Evolutionary conservation across 2,797 vertebrate genomes (phyloP).

Genomic region (Tarsius wallacei): DNA sequence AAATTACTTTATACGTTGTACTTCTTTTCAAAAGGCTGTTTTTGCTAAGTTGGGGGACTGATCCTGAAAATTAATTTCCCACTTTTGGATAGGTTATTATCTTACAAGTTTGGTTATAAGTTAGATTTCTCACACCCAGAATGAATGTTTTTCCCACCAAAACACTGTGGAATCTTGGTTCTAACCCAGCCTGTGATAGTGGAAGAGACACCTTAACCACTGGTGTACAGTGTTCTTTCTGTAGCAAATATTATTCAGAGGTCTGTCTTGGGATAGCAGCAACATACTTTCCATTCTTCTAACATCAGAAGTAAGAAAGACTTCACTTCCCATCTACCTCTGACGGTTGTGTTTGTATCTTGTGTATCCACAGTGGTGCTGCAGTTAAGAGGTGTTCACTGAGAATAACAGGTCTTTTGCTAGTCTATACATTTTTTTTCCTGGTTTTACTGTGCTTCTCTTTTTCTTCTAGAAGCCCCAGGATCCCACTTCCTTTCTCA

Average conservation of each 20-base stretch:
- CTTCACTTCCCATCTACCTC: neutral
- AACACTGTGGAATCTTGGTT: neutral
- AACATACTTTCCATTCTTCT: neutral
- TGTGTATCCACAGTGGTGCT: neutral
- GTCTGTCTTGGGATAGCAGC: neutral
- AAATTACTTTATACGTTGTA: neutral
- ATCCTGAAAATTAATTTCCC: neutral
- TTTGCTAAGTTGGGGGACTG: neutral
- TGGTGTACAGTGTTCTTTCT: neutral
- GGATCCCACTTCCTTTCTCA: neutral
- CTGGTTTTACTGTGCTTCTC: neutral
- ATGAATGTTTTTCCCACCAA: neutral
- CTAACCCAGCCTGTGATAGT: neutral
- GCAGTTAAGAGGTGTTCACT: neutral
- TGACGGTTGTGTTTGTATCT: neutral
- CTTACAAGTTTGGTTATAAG: neutral
- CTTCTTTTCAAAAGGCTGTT: neutral
- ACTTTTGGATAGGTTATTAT: neutral
- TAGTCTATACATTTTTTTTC: neutral
- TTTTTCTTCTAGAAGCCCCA: neutral
- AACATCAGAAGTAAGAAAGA: neutral
- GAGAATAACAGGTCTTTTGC: neutral
- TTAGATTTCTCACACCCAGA: neutral
- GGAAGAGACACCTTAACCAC: neutral
- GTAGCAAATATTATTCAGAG: neutral